Base-by-base conservation (phyloP, 1,140 invertebrate species). In the Carposina sasakii region DNA sequence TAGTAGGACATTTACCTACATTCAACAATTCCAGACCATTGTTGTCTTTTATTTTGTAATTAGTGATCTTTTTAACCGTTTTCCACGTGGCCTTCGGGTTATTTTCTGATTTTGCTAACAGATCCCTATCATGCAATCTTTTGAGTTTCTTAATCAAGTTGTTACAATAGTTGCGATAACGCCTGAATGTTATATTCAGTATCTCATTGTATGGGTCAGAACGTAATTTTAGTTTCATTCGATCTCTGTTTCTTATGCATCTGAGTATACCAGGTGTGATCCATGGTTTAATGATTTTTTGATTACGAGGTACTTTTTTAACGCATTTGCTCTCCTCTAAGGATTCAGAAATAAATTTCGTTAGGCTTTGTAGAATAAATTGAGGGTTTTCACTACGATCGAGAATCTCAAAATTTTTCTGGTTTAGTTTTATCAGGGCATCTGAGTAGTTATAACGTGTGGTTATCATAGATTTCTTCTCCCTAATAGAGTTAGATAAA, bases 131-230 rank as follows among this genome's bases (percentile, higher is more conserved):
- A 13, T 22, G 24, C 1, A 1, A n/a, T 13, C 20, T 34, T 39
- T 48, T 37, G 6, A 45, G 30, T 31, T 45, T 45, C 22, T 45
- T 45, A 6, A 45, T 20, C 1, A 31, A 20, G 12, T 48, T 37
- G 26, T 26, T 39, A 26, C 45, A 48, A 17, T 16, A 48, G 20
- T 48, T 48, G 2, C 45, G 45, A n/a, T 33, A 48, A 12, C 45
- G 3, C 20, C 23, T 48, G n/a, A 17, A 48, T 17, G 23, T 48
- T 1, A 48, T 26, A 19, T 12, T 37, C 10, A 39, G 22, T n/a
- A 28, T 48, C 19, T 21, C 23, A 21, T 48, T 39, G 3, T 39
- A 2, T 16, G 46, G 46, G 13, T 40, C 26, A 8, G 6, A 17
- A 3, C 24, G 0, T 20, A 40, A 22, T 20, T 48, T 39, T 20